Evolutionary conservation across 2,113 vertebrate species (phyloP), one percentile per base, ranked within the genome.

Genomic region (Centropus unirufus): DNA sequence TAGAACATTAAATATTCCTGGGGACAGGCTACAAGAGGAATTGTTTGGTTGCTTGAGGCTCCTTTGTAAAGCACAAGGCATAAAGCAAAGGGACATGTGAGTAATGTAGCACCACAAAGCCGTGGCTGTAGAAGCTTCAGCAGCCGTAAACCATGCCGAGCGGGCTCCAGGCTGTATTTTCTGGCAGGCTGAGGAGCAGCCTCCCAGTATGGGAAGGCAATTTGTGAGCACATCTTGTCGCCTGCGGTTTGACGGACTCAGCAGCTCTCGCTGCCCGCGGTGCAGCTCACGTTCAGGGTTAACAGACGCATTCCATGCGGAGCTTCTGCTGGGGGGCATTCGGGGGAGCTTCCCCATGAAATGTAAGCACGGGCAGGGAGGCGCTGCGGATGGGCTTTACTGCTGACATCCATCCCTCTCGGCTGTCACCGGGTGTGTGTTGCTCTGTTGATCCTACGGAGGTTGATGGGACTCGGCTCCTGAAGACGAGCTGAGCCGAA

Each of bases 381-480:
- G 34, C 12, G 34, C 49, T 3, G 32, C 22, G 2, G 2, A 34
- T 12, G 40, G 51, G 49, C 29, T 55, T 21, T 32, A 5, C 11
- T 7, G 5, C 30, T 8, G 5, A 4, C 4, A 6, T 12, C 19
- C 49, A 6, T 36, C 29, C 47, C 63, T 29, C 34, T 11, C 40
- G 3, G 24, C 61, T 47, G 34, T 3, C 51, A 2, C 27, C 5
- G 49, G 18, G 16, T 54, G 24, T 2, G 1, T 3, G 14, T 11
- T 57, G 59, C 59, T 58, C 47, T 39, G 2, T 8, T 26, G 46
- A 9, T 14, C 32, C 20, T 4, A 1, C 0, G 13, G 67, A 18
- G 9, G 2, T 30, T 15, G 27, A 3, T 17, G 36, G 78, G 66
- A 27, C 40, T 55, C 13, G 0, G 0, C 4, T 83, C 54, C 58